Evolutionary conservation across 2,113 vertebrate genomes (phyloP), one percentile per base, ranked within the genome.

Genomic region (Megaceryle torquata): DNA sequence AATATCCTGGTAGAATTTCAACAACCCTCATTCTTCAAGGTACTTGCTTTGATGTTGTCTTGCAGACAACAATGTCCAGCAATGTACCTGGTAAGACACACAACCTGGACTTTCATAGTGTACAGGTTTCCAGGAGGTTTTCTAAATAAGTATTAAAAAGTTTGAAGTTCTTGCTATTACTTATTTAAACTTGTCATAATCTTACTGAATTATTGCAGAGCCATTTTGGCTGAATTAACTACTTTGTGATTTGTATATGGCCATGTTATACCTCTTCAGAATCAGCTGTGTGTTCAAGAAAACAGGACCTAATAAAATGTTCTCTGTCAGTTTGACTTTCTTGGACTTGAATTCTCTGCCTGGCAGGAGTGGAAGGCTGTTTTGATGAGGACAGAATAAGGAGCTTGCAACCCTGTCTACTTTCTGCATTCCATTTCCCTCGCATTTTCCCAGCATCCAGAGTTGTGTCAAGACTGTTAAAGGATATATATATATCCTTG

Each of bases 171-270:
- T 86, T 90, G 10, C 22, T 82, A 14, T 53, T 60, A 60, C 14
- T 37, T 60, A 54, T 25, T 77, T 88, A 35, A 88, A 46, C 31
- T 20, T 86, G 15, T 33, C 31, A 17, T 33, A 41, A 15, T 77
- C 6, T 29, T 44, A 15, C 5, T n/a, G 50, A 79, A 33, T 0
- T 2, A 25, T 18, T 31, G n/a, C 24, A 59, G 16, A 4, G 2
- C 35, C 1, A 5, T 78, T 87, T 64, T 72, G 50, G 28, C 29
- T 77, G 50, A 44, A 53, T 72, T 76, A 76, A 64, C 26, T 7
- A 11, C n/a, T 72, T 56, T 11, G 60, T 33, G 41, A 48, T 82
- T 43, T 82, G 50, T 53, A 6, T 72, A 19, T 22, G 6, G 16
- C 29, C 4, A 4, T n/a, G 10, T 76, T 54, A 9, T 0, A 13